phyloP scores from a whole-genome alignment of 2,797 vertebrate species.

The Hydrocynus forskahlii region DNA sequence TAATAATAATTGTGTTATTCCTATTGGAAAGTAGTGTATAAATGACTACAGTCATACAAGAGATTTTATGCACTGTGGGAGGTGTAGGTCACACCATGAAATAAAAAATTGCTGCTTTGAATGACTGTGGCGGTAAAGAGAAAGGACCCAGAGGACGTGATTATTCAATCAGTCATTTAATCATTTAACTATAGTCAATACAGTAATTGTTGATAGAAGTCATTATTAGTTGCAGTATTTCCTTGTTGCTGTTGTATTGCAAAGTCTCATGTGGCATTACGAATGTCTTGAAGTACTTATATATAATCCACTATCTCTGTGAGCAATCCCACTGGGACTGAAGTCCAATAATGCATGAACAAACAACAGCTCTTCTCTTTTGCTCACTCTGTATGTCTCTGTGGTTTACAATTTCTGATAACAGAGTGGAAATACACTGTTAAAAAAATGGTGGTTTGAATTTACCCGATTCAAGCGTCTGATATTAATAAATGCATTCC shows the following conservation, averaged over 20 bases:
- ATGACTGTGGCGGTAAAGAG: no score
- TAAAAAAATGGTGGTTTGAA: background rate
- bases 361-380: background rate
- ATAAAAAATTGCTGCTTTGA: no score
- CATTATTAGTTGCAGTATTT: background rate
- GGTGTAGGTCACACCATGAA: no score
- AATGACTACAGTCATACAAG: no score
- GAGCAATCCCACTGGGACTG: background rate
- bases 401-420: background rate
- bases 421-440: background rate
- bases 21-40: no score
- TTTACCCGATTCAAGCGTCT: background rate
- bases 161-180: background rate
- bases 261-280: background rate
- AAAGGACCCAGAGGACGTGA: no score
- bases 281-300: background rate
- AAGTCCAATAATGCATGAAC: background rate
- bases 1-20: no score
- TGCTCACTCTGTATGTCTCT: background rate
- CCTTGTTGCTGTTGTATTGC: background rate
- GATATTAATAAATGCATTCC: background rate
- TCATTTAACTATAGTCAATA: background rate
- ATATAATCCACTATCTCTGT: background rate
- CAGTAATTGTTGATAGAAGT: background rate
- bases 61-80: no score